phyloP scores from a whole-genome alignment of 2,888 invertebrate genomes.

The Trissolcus brochymenae region DNA sequence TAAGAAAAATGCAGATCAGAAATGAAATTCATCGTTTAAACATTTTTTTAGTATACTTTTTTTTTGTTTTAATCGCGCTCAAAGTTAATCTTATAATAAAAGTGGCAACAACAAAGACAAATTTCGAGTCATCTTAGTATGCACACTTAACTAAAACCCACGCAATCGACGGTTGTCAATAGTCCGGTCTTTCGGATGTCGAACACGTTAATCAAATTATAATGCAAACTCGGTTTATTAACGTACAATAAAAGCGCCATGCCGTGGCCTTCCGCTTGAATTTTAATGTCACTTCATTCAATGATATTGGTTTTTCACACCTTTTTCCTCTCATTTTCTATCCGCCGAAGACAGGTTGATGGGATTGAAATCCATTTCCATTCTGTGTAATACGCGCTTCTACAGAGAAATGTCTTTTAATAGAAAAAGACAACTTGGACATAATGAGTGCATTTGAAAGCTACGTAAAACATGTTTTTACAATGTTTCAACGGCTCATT shows the following conservation, averaged over 20 bases:
- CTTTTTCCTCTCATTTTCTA: conserved; percentile 44
- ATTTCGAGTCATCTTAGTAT: too few relatives aligned
- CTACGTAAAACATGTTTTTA: conserved; percentile 4
- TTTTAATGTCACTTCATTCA: conserved; percentile 24
- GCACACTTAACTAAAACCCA: neutral
- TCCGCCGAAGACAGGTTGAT: conserved; percentile 31
- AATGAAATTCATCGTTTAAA: too few relatives aligned
- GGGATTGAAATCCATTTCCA: conserved; percentile 43
- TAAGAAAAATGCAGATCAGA: too few relatives aligned
- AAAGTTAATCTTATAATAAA: neutral
- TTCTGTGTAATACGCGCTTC: conserved; percentile 33
- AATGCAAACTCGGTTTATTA: conserved; percentile 43
- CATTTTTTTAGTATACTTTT: too few relatives aligned
- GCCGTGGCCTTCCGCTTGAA: conserved; percentile 22
- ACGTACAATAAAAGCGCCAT: conserved; percentile 31
- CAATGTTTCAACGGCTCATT: neutral
- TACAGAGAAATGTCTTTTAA: conserved; percentile 25
- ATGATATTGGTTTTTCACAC: conserved; percentile 32
- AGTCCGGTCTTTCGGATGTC: conserved; percentile 22
- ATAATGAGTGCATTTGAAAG: conserved; percentile 16
- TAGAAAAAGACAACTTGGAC: conserved; percentile 15
- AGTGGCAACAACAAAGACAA: neutral
- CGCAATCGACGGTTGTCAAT: conserved; percentile 10
- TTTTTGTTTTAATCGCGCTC: too few relatives aligned
- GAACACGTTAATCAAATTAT: conserved; percentile 40